Base-by-base conservation (phyloP, 2,113 vertebrate genomes). In the Mystacornis crossleyi region DNA sequence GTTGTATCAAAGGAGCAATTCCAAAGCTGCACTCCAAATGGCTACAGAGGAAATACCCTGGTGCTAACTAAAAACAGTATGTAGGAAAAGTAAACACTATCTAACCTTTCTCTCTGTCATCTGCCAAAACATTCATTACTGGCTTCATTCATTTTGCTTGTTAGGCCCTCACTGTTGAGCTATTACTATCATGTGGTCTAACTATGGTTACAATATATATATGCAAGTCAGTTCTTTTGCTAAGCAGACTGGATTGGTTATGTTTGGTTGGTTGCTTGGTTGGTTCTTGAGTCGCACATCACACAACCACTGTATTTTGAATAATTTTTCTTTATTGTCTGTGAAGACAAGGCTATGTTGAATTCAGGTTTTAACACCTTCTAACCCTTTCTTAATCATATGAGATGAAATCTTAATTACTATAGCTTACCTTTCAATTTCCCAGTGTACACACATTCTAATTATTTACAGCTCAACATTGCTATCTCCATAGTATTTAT, bases 11-110 rank as follows among this genome's bases (percentile, higher is more conserved):
- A 96, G 70, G 14, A 89, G 7, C 34, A 29, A 43, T 75, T 66
- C 62, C 28, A 71, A 88, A 84, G 29, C 85, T 94, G 90, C 50
- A 20, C 61, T 90, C 93, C 73, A 82, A 96, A 90, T 50, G 81
- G 40, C 89, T 66, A 28, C 9, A 51, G 33, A 54, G 28, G 65
- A 97, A 96, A 67, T 47, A 92, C 79, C 71, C 53, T 78, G 54
- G 42, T 83, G 71, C 54, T 96, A 95, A 94, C 90, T 95, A 94
- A 93, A 97, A 90, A 14, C 69, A 78, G 65, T 50, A 38, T 85
- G 96, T 75, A 96, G 79, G 88, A 57, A 66, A 97, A 91, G 75
- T 65, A 92, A 97, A 92, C 25, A 79, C 79, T 51, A 61, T 69
- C 91, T 87, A 73, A 72, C 16, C 77, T 95, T 54, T 81, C 43